These are phyloP conservation scores for Yasuhikotakia modesta DNA, from an alignment of 2,797 vertebrate species.

Conservation along the genomic window DNA sequence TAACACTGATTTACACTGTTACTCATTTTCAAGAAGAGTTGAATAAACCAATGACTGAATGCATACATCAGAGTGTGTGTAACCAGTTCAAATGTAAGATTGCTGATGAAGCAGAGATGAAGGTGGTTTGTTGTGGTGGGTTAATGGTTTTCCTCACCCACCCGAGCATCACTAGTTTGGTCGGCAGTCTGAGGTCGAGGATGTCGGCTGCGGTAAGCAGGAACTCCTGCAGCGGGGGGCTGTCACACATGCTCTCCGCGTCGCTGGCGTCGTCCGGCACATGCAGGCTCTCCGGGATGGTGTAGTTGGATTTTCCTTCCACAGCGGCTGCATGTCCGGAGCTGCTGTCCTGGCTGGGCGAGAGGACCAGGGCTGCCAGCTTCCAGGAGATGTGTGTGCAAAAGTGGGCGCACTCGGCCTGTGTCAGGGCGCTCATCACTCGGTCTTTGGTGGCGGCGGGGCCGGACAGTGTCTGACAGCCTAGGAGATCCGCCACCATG, in stretches of 20 bases:
- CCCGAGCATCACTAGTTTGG: conserved; percentile 91
- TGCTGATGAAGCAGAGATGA: too few relatives aligned
- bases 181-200: conserved; percentile 84
- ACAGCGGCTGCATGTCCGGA: neutral
- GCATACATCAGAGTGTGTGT: too few relatives aligned
- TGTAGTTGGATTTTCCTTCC: conserved; percentile 79
- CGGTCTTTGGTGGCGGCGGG: conserved; percentile 88
- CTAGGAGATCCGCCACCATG: conserved; percentile 89
- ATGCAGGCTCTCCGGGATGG: conserved; percentile 86
- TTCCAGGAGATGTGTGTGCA: conserved; percentile 97
- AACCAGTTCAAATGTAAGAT: too few relatives aligned
- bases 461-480: conserved; percentile 90
- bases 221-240: conserved; percentile 90
- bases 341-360: conserved; percentile 78
- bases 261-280: conserved; percentile 86
- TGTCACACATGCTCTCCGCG: conserved; percentile 87
- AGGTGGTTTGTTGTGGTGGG: too few relatives aligned
- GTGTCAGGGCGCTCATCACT: conserved; percentile 86
- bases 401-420: conserved; percentile 93
- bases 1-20: too few relatives aligned
- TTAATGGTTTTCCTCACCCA: conserved; percentile 58
- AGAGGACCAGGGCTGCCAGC: conserved; percentile 88
- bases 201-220: conserved; percentile 94
- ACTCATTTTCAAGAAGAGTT: too few relatives aligned
- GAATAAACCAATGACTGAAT: too few relatives aligned